These are phyloP conservation scores for Monodelphis domestica DNA, from an alignment of 2,797 vertebrate genomes.

Conservation along the genomic window DNA sequence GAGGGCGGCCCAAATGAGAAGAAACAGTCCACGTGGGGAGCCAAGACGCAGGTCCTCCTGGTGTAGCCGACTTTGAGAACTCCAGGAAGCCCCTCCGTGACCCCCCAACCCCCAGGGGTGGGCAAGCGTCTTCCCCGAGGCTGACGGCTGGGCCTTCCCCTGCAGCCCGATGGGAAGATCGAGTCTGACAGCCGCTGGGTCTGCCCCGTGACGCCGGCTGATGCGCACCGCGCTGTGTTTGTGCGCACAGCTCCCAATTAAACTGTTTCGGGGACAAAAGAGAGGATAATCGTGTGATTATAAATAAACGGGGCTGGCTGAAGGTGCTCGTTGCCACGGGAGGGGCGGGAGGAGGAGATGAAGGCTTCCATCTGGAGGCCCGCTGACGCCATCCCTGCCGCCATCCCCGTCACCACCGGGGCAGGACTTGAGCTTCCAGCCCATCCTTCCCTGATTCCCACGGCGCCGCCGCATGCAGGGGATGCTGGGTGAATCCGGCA, in stretches of 20 bases:
- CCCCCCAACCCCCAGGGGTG: too few relatives aligned
- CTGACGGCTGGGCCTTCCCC: too few relatives aligned
- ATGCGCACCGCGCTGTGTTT: background rate
- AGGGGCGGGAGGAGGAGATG: constrained; percentile 29
- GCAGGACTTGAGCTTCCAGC: background rate
- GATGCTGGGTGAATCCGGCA: rapidly evolving
- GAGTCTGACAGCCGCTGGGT: too few relatives aligned
- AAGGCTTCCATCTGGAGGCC: background rate
- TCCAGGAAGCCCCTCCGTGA: too few relatives aligned
- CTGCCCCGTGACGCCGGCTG: background rate
- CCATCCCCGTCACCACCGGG: too few relatives aligned
- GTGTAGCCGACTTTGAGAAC: too few relatives aligned
- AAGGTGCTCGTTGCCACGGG: constrained; percentile 21
- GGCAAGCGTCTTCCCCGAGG: too few relatives aligned
- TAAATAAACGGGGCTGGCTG: constrained; percentile 66
- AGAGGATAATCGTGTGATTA: constrained; percentile 62
- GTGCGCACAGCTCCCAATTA: constrained; percentile 62
- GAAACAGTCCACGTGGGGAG: background rate
- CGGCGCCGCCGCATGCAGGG: rapidly evolving
- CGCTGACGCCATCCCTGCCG: constrained; percentile 39
- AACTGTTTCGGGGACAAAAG: constrained; percentile 65
- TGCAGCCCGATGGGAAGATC: too few relatives aligned
- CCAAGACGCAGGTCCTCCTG: too few relatives aligned
- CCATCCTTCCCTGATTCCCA: background rate
- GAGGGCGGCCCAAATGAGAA: background rate